A percentile compares a stretch with the other conserved stretches of the same genome.
phyloP scores from a whole-genome alignment of 2,888 invertebrate species.

The Thelaira solivaga region DNA sequence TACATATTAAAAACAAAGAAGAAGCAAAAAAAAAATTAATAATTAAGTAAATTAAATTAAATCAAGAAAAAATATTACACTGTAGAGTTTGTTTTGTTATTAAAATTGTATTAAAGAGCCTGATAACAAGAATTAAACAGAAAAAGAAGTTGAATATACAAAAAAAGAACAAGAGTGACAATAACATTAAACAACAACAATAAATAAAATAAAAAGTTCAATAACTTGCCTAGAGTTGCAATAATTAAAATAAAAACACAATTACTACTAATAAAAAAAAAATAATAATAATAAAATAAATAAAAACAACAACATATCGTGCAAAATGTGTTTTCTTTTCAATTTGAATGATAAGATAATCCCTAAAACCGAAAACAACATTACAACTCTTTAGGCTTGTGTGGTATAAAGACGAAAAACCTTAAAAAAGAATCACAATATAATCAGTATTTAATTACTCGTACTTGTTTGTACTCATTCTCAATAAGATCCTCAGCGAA shows the following conservation, averaged over 20 bases:
- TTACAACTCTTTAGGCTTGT: not conserved
- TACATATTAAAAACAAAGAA: no score
- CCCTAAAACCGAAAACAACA: not conserved
- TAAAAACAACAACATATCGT: no score
- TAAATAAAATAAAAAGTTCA: slow-evolving; percentile 27
- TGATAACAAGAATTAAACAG: slow-evolving; percentile 36
- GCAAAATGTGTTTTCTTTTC: slow-evolving; percentile 1
- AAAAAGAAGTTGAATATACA: no score
- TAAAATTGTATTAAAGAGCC: slow-evolving; percentile 21
- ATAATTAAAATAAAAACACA: not conserved
- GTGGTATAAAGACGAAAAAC: not conserved
- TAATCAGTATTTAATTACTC: no score
- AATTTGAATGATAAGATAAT: slow-evolving; percentile 13
- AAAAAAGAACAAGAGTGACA: not conserved
- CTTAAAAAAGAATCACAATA: no score
- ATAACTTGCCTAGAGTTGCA: slow-evolving; percentile 42
- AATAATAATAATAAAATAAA: not conserved
- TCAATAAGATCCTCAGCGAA: no score
- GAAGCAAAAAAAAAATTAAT: not conserved
- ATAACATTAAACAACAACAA: not conserved
- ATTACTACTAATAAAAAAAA: no score
- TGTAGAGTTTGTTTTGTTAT: slow-evolving; percentile 3
- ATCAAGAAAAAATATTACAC: not conserved
- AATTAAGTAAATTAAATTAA: no score
- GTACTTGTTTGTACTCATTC: no score